Conservation (phyloP, 1,140 invertebrate genomes). For the Macrostomum lignano region DNA sequence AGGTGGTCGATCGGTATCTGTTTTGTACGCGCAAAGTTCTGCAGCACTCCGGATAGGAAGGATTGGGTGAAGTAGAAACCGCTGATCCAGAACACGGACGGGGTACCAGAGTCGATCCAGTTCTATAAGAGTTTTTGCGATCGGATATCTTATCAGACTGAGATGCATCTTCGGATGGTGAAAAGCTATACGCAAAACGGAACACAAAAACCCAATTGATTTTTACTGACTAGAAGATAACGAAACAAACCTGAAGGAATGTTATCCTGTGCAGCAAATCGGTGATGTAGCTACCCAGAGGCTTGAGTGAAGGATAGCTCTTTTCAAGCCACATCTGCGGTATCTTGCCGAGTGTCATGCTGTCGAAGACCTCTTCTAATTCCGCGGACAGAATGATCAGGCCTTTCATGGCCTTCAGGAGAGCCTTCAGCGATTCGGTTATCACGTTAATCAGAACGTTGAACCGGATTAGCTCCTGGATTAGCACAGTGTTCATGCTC, state of each 20-base stretch:
- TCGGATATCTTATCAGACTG: too few relatives aligned
- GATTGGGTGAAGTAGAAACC: too few relatives aligned
- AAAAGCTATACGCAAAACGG: too few relatives aligned
- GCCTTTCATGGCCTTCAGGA: constrained; percentile 24
- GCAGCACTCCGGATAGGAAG: constrained; percentile 54
- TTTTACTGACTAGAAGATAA: too few relatives aligned
- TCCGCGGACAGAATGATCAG: constrained; percentile 23
- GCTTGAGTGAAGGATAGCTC: constrained; percentile 25
- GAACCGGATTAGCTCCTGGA: constrained; percentile 26
- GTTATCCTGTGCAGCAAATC: constrained; percentile 22
- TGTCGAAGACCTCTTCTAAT: constrained; percentile 25
- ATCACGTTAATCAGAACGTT: constrained; percentile 24
- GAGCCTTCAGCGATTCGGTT: constrained; percentile 16
- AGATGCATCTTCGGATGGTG: too few relatives aligned
- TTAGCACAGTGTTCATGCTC: constrained; percentile 28
- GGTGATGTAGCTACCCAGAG: constrained; percentile 22
- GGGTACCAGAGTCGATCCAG: constrained; percentile 13
- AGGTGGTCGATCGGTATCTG: too few relatives aligned
- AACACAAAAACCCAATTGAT: too few relatives aligned
- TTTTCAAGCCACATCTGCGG: constrained; percentile 24
- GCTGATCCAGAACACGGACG: too few relatives aligned
- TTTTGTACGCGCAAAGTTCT: constrained; percentile 44
- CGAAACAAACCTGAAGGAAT: too few relatives aligned
- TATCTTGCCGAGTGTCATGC: constrained; percentile 31
- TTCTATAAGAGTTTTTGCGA: too few relatives aligned